Conservation (phyloP, 2,113 vertebrate genomes). For the Melanotaenia duboulayi region DNA sequence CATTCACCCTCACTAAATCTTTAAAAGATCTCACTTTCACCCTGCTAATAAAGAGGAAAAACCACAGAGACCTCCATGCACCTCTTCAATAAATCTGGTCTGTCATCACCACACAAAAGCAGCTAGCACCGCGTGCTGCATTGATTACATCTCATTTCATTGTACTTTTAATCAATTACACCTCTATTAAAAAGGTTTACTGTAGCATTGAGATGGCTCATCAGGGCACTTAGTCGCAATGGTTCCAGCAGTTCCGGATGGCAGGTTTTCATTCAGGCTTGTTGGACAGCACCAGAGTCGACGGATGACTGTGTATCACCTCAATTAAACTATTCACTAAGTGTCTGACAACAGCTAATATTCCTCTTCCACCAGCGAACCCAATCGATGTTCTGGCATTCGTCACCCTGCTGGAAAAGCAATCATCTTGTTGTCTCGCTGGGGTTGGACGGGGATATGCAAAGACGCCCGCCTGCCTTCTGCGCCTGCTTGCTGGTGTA, state of each 20-base stretch:
- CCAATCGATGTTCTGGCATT: conserved; percentile 84
- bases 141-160: conserved; percentile 61
- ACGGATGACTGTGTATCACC: conserved; percentile 81
- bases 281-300: conserved; percentile 77
- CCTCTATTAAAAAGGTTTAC: conserved; percentile 63
- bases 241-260: conserved; percentile 80
- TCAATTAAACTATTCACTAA: conserved; percentile 83
- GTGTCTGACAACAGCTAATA: conserved; percentile 86
- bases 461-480: conserved; percentile 50
- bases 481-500: conserved; percentile 53
- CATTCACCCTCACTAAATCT: conserved; percentile 37
- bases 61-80: background rate
- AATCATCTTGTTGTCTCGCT: conserved; percentile 80
- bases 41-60: conserved; percentile 2
- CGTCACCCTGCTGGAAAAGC: conserved; percentile 80
- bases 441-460: conserved; percentile 54
- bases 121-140: conserved; percentile 14
- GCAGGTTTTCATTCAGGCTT: conserved; percentile 78
- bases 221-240: conserved; percentile 57
- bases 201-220: conserved; percentile 61
- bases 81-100: conserved; percentile 8
- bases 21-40: conserved; percentile 17
- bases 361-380: conserved; percentile 76
- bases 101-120: conserved; percentile 34
- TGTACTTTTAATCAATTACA: conserved; percentile 74